These are phyloP conservation scores for Danio albolineatus DNA, from an alignment of 2,797 vertebrate species.

Conservation along the genomic window DNA sequence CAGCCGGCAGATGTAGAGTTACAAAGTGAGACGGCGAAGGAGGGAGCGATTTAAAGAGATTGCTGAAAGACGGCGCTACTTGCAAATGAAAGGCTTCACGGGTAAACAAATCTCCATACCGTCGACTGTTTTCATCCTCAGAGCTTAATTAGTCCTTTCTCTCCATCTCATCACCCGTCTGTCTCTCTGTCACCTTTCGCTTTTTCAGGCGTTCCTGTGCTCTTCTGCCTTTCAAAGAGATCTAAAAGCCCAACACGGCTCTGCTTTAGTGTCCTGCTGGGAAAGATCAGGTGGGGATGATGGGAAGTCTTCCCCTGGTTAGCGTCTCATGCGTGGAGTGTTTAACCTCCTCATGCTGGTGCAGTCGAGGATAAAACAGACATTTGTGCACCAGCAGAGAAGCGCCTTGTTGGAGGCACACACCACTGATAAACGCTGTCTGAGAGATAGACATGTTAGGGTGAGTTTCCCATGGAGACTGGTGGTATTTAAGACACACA, in stretches of 20 bases:
- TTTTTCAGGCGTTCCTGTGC: slow-evolving; percentile 35
- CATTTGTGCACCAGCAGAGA: slow-evolving; percentile 26
- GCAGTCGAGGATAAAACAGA: slow-evolving; percentile 40
- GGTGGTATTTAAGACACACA: not conserved
- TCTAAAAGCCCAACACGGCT: slow-evolving; percentile 31
- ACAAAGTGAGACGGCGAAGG: slow-evolving; percentile 47
- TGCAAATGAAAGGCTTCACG: slow-evolving; percentile 51
- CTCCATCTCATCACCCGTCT: slow-evolving; percentile 36
- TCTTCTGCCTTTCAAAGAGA: slow-evolving; percentile 11
- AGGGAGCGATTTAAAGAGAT: slow-evolving; percentile 53
- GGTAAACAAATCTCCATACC: slow-evolving; percentile 58
- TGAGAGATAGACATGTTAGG: slow-evolving; percentile 22
- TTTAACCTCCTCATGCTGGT: slow-evolving; percentile 40
- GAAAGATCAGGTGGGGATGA: slow-evolving; percentile 44
- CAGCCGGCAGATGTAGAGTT: slow-evolving; percentile 57
- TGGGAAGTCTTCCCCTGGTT: slow-evolving; percentile 35
- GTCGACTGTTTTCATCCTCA: slow-evolving; percentile 51
- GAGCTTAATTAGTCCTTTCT: slow-evolving; percentile 50
- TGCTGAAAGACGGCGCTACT: slow-evolving; percentile 42
- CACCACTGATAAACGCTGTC: slow-evolving; percentile 13
- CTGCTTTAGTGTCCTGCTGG: slow-evolving; percentile 44
- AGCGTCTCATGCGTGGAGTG: slow-evolving; percentile 31
- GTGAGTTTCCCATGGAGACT: not conserved
- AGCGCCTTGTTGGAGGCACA: not conserved
- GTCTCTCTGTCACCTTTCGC: slow-evolving; percentile 28